Evolutionary conservation across 2,113 vertebrate species (phyloP).

Genomic region (Potamarius usumacintae): DNA sequence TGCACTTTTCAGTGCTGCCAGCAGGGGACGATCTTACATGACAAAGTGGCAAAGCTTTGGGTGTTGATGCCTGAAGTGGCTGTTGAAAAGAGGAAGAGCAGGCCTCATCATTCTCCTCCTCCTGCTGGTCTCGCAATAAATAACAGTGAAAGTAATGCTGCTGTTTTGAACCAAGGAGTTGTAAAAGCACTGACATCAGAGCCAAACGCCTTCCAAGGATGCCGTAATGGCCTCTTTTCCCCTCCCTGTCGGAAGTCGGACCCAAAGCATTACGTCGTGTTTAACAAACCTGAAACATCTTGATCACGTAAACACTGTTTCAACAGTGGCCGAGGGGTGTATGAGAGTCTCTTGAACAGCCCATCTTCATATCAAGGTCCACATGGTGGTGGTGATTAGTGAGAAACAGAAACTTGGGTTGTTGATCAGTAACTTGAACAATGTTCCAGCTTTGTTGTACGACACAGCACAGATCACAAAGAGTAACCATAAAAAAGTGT

Average conservation of each 20-base stretch:
- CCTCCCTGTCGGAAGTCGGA: constrained; percentile 7
- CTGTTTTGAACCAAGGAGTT: constrained; percentile 49
- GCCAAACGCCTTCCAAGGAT: constrained; percentile 59
- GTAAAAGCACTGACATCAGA: constrained; percentile 70
- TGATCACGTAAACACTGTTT: constrained; percentile 23
- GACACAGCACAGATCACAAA: background rate
- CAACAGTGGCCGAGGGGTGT: background rate
- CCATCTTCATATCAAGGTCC: background rate
- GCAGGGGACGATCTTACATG: constrained; percentile 66
- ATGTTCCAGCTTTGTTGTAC: background rate
- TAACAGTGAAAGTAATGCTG: constrained; percentile 62
- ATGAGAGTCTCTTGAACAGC: background rate
- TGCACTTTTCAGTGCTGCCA: constrained; percentile 58
- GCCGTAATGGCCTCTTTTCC: constrained; percentile 62
- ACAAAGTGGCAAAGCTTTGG: constrained; percentile 6
- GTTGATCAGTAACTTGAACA: constrained; percentile 8
- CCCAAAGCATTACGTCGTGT: constrained; percentile 59
- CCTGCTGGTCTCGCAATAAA: constrained; percentile 50
- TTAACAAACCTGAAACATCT: constrained; percentile 61
- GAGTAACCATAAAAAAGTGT: background rate
- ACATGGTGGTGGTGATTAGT: background rate
- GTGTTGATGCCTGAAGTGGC: background rate
- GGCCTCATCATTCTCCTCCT: constrained; percentile 14
- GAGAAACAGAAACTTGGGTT: background rate
- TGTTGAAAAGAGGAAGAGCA: constrained; percentile 45